Base-by-base conservation (phyloP, 2,888 invertebrate genomes). In the Tachina lurida region DNA sequence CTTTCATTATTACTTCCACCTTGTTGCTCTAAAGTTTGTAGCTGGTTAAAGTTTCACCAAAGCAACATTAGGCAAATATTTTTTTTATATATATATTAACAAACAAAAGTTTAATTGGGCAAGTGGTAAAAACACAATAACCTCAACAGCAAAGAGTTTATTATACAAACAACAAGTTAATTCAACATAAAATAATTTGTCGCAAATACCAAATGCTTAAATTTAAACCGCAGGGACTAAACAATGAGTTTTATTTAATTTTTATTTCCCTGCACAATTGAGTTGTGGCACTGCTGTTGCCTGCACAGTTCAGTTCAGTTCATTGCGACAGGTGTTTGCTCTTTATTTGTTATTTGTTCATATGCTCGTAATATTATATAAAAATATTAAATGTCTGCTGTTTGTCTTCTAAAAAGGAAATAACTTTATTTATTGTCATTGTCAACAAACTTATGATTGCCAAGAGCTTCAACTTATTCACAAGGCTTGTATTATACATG, bases 111-210 rank as follows among this genome's bases (percentile, higher is more conserved):
- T 79, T 63, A 56, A 79, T 47, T 63, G 45, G 45, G 45, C 43
- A 71, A 67, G 45, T 39, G 60, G 39, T 22, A 15, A 9, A 49
- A 49, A 31, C 31, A 62, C 17, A 47, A 13, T n/a, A 62, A 52
- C 54, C 43, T 45, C 22, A 79, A 62, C 22, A 52, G 17, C 17
- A n/a, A 39, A 31, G 31, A 31, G 31, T 22, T 22, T 13, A 10
- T 17, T 22, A 19, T 10, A 41, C 41, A 43, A 41, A 41, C 49
- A 75, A 22, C 43, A 52, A 63, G 52, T 45, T 22, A 75, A 56
- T 65, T 65, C 2, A 56, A 31, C 47, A 71, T 39, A 17, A 52
- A 80, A 73, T 74, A 80, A 67, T 74, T 80, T 67, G 73, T 60
- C 56, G 45, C 60, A 62, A 60, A 62, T 31, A 47, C 45, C 17